Conservation (phyloP, 2,113 vertebrate genomes). For the Girardinichthys multiradiatus region DNA sequence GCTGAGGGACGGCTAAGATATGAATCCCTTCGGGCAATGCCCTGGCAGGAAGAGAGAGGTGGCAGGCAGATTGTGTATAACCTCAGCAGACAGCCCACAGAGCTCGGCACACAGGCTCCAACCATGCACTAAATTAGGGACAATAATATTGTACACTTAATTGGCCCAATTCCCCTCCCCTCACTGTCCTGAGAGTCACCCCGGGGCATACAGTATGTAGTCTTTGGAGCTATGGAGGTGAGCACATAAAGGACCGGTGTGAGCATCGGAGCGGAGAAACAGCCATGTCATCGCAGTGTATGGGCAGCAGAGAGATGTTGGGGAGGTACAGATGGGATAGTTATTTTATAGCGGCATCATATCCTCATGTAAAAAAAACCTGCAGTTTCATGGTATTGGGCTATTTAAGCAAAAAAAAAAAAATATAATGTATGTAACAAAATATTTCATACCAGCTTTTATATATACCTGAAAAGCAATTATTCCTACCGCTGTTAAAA, state of each 20-base stretch:
- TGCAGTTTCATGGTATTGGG: not conserved
- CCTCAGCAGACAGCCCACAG: constrained; percentile 95
- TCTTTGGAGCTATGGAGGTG: constrained; percentile 54
- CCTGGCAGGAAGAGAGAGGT: constrained; percentile 89
- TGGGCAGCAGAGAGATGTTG: constrained; percentile 8
- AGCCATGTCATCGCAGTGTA: constrained; percentile 13
- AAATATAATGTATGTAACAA: not conserved
- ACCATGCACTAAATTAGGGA: constrained; percentile 99
- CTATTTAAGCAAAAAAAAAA: not conserved
- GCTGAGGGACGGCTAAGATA: constrained; percentile 87
- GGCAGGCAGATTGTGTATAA: constrained; percentile 96
- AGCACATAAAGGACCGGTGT: constrained; percentile 48
- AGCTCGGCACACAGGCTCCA: constrained; percentile 94
- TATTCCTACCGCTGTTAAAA: too few relatives aligned
- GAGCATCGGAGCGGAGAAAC: constrained; percentile 26
- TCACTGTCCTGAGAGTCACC: constrained; percentile 57
- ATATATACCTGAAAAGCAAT: not conserved
- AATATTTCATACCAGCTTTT: not conserved
- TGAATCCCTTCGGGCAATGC: constrained; percentile 92
- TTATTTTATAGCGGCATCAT: not conserved
- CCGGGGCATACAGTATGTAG: constrained; percentile 70
- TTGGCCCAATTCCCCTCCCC: constrained; percentile 80
- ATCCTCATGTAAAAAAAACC: not conserved
- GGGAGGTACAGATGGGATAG: not conserved
- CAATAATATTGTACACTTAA: constrained; percentile 94